Evolutionary conservation across 2,888 invertebrate species (phyloP).

Genomic region (Leptinotarsa tumamoca): DNA sequence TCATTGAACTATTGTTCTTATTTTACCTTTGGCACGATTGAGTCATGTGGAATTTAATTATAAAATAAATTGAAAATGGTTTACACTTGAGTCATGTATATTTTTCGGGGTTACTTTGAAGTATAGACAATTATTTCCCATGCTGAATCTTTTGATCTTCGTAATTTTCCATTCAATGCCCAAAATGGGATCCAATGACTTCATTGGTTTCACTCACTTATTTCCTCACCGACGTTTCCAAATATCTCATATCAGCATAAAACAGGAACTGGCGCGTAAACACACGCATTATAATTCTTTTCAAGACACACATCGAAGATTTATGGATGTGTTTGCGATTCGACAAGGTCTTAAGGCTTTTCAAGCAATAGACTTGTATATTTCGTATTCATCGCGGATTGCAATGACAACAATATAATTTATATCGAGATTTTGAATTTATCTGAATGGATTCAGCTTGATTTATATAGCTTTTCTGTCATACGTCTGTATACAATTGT

Average conservation of each 20-base stretch:
- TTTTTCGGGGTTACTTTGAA: too few relatives aligned
- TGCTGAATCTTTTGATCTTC: too few relatives aligned
- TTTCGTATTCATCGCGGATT: constrained; percentile 57
- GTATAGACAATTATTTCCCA: too few relatives aligned
- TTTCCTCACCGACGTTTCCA: constrained; percentile 1
- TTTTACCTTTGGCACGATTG: too few relatives aligned
- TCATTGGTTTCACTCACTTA: not conserved
- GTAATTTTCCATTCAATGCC: not conserved
- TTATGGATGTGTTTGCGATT: constrained; percentile 56
- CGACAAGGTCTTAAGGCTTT: constrained; percentile 61
- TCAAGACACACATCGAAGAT: constrained; percentile 50
- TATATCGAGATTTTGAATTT: constrained; percentile 59
- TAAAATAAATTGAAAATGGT: too few relatives aligned
- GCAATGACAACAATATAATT: constrained; percentile 60
- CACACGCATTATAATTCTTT: constrained; percentile 49
- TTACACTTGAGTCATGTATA: too few relatives aligned
- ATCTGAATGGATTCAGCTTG: constrained; percentile 54
- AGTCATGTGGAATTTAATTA: too few relatives aligned
- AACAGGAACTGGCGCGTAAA: constrained; percentile 27
- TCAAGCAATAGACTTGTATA: constrained; percentile 51
- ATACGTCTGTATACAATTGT: constrained; percentile 12
- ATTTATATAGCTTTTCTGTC: constrained; percentile 49
- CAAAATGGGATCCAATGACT: not conserved
- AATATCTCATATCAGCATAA: constrained; percentile 27
- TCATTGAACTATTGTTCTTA: too few relatives aligned